Conservation (phyloP, 2,888 invertebrate genomes). For the Pharmacophagus antenor region DNA sequence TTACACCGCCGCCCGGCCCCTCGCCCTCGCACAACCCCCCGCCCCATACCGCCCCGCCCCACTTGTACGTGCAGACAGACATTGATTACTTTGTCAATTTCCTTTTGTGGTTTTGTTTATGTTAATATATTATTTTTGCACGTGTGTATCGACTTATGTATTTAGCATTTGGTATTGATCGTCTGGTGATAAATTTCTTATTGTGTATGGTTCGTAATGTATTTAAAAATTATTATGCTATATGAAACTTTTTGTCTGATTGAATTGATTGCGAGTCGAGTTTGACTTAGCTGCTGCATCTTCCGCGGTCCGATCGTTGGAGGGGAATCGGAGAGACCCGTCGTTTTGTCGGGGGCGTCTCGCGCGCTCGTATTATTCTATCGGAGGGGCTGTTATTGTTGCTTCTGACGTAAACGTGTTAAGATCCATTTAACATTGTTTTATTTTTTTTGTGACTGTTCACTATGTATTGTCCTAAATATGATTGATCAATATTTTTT, state of each 20-base stretch:
- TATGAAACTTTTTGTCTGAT: slow-evolving; percentile 5
- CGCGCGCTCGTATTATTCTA: slow-evolving; percentile 35
- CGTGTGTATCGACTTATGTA: no score
- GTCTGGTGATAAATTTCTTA: slow-evolving; percentile 42
- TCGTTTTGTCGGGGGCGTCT: slow-evolving; percentile 28
- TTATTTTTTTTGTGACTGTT: slow-evolving; percentile 49
- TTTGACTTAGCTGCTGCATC: slow-evolving; percentile 20
- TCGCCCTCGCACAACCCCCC: slow-evolving; percentile 59
- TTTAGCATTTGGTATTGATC: slow-evolving; percentile 70
- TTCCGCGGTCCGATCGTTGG: slow-evolving; percentile 25
- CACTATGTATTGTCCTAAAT: slow-evolving; percentile 49
- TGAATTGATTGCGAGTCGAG: slow-evolving; percentile 14
- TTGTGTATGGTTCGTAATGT: slow-evolving; percentile 10
- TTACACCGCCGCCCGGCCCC: slow-evolving; percentile 63
- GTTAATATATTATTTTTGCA: slow-evolving; percentile 57
- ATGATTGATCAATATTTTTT: slow-evolving; percentile 56
- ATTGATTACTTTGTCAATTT: slow-evolving; percentile 59
- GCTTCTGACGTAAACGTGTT: slow-evolving; percentile 56
- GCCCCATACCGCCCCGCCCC: no score
- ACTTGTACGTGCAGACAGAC: slow-evolving; percentile 42
- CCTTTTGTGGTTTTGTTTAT: slow-evolving; percentile 72
- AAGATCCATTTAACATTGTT: slow-evolving; percentile 58
- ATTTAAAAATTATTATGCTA: slow-evolving; percentile 2
- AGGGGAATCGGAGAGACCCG: slow-evolving; percentile 32
- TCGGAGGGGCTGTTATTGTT: slow-evolving; percentile 60